These are phyloP conservation scores for Trilocha varians DNA, from an alignment of 2,888 invertebrate genomes.

Conservation along the genomic window DNA sequence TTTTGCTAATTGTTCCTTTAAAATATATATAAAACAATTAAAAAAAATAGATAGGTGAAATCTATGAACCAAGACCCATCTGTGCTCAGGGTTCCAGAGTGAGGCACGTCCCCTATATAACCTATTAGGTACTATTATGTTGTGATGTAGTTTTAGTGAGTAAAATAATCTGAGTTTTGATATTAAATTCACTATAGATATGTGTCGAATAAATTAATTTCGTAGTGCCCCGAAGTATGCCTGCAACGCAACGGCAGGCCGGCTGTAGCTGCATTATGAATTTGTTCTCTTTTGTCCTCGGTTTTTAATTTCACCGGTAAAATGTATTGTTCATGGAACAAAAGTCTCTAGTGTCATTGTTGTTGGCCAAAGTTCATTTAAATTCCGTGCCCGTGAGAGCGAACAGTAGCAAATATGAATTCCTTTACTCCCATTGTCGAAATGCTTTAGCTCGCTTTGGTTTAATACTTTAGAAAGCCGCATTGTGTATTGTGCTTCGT, in stretches of 20 bases:
- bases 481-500: conserved; percentile 39
- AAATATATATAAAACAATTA: too few species aligned
- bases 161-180: too few species aligned
- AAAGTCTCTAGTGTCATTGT: conserved; percentile 69
- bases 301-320: conserved; percentile 70
- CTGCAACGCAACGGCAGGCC: conserved; percentile 12
- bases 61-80: too few species aligned
- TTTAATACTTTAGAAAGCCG: conserved; percentile 53
- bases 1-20: too few species aligned
- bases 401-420: conserved; percentile 71
- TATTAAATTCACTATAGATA: too few species aligned
- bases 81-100: too few species aligned
- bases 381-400: conserved; percentile 66
- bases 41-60: too few species aligned
- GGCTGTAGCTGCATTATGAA: conserved; percentile 61
- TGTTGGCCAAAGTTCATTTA: conserved; percentile 71
- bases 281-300: conserved; percentile 67
- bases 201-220: too few species aligned
- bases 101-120: too few species aligned
- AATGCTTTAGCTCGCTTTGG: conserved; percentile 55
- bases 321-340: conserved; percentile 70
- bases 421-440: conserved; percentile 66
- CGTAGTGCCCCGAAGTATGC: neutral
- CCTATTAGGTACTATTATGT: too few species aligned
- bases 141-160: too few species aligned